Evolutionary conservation across 2,797 vertebrate genomes (phyloP), one percentile per base, ranked within the genome.

Genomic region (Threskiornis aethiopicus): DNA sequence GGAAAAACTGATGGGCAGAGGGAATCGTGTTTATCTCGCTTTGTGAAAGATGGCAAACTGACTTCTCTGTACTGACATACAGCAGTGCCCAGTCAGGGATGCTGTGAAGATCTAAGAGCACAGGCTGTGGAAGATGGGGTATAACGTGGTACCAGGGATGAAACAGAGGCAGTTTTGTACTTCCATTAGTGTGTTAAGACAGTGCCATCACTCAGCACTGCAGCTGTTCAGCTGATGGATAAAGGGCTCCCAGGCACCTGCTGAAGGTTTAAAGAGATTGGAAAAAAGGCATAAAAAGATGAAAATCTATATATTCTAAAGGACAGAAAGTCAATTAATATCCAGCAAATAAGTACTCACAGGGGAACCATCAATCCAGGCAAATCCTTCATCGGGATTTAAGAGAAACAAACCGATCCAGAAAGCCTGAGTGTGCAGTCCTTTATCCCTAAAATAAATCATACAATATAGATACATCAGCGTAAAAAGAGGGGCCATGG

Each of bases 331-430:
- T 37, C 21, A 20, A 51, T 37, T 33, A 31, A 55, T 59, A 71
- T 71, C 64, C 49, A 91, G 15, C 25, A 96, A 88, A 47, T 46
- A 93, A 73, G 44, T 93, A 98, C 98, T 97, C 96, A 99, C 99
- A 64, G 99, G 96, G 29, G 98, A 98, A 21, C 97, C 99, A 93
- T 99, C 99, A 57, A 94, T 98, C 99, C 99, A 99, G 22, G 93
- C 80, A 92, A 98, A 99, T 51, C 99, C 99, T 95, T 98, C 94
- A 35, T 97, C 98, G 72, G 98, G 90, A 78, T 98, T 98, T 52
- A 98, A 97, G 5, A 96, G 91, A 37, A 94, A 98, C 95, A 99
- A 95, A 66, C 99, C 99, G 0, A 99, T 98, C 99, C 99, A 99
- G 52, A 98, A 98, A 75, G 69, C 96, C 37, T 98, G 98, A 61